Percentiles rank a stretch among this genome's conserved stretches.
Conservation (phyloP, 2,113 vertebrate genomes). For the Psilopsiagon aurifrons region DNA sequence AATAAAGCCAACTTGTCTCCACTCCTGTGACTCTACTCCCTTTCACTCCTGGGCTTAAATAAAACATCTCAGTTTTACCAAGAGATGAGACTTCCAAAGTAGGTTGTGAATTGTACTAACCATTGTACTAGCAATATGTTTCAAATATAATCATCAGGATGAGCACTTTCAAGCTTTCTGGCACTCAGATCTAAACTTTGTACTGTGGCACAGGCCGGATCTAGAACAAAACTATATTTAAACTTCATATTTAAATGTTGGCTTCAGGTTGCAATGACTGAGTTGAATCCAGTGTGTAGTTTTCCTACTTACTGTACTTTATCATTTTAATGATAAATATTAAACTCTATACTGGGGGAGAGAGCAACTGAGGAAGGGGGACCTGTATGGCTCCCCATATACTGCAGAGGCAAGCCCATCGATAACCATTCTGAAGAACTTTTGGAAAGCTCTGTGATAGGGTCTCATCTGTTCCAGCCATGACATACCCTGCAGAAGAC, state of each 20-base stretch:
- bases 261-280: slow-evolving; percentile 12
- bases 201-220: neutral
- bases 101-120: neutral
- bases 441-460: neutral
- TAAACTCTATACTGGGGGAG: neutral
- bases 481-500: accelerated
- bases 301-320: neutral
- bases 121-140: neutral
- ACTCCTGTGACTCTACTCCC: neutral
- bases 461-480: neutral
- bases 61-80: neutral
- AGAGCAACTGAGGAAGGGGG: neutral
- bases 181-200: neutral
- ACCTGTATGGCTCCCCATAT: neutral
- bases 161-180: neutral
- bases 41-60: neutral
- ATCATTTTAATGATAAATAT: neutral
- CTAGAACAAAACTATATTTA: neutral
- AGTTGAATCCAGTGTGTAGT: neutral
- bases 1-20: neutral
- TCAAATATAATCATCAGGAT: neutral
- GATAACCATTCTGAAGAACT: neutral
- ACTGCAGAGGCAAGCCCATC: neutral
- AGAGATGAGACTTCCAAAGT: neutral
- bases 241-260: neutral